Evolutionary conservation across 2,797 vertebrate genomes (phyloP), one percentile per base, ranked within the genome.

Genomic region (Phylloscopus collybita): DNA sequence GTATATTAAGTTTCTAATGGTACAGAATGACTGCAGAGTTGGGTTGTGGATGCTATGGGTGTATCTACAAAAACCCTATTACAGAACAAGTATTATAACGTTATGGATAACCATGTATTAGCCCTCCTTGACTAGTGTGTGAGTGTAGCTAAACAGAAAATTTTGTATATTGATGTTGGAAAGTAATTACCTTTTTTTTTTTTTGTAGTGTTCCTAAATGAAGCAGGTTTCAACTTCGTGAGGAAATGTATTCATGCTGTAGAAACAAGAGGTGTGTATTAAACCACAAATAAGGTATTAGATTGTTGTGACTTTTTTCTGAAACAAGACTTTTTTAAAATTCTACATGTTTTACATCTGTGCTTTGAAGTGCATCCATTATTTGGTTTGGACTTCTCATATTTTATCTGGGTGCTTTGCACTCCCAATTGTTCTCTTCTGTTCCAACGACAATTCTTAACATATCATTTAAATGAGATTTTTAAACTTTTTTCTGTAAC

Each of bases 161-260:
- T 69, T 61, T 74, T 89, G 9, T 70, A 6, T 80, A 27, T 22
- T 71, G 21, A 21, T 53, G 3, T 30, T 69, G 80, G 51, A 88
- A 80, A 80, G 44, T 6, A 91, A 66, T 90, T 44, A 38, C 22
- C 5, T 42, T 64, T 75, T 90, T 86, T 36, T 84, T 82, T 17
- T 34, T 34, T 98, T 97, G 5, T 97, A 99, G 99, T 99, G 91
- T 99, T 99, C 97, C 98, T 99, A 91, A 99, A 99, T 71, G 99
- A 99, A 93, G 98, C 99, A 6, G 99, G 99, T 36, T 99, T 99
- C 98, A 99, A 98, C 97, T 99, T 99, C 78, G 99, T 99, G 51
- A 99, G 98, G 94, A 99, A 98, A 95, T 99, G 99, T 80, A 99
- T 99, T 93, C 98, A 99, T 91, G 98, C 99, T 91, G 98, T 99